Evolutionary conservation across 2,888 invertebrate genomes (phyloP).

Genomic region (Ethmia dodecea): DNA sequence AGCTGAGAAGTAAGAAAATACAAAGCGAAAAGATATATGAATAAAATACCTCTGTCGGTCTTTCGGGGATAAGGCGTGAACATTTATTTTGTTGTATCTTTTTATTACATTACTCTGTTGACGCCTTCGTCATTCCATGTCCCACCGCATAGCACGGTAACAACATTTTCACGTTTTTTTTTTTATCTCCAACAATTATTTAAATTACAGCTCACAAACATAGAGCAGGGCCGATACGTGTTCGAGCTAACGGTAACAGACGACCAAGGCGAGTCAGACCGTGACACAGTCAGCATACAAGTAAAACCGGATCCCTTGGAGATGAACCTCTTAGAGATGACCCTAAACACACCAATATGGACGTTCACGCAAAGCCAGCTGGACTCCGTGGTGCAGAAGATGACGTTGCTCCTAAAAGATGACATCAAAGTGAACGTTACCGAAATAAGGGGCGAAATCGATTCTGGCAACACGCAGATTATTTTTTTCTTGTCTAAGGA

Average conservation of each 20-base stretch:
- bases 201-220: slow-evolving; percentile 81
- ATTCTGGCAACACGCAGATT: slow-evolving; percentile 79
- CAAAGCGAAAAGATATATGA: too few species aligned
- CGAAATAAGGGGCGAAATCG: slow-evolving; percentile 76
- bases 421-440: slow-evolving; percentile 81
- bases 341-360: slow-evolving; percentile 84
- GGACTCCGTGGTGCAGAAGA: slow-evolving; percentile 86
- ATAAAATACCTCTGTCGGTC: too few species aligned
- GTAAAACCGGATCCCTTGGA: slow-evolving; percentile 88
- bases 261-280: slow-evolving; percentile 89
- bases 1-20: too few species aligned
- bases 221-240: slow-evolving; percentile 91
- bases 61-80: too few species aligned
- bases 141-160: too few species aligned
- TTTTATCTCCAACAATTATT: too few species aligned
- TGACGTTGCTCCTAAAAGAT: slow-evolving; percentile 87
- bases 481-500: slow-evolving; percentile 83
- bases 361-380: slow-evolving; percentile 78
- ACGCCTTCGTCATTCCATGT: too few species aligned
- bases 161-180: too few species aligned
- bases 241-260: slow-evolving; percentile 94
- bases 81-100: too few species aligned
- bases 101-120: too few species aligned
- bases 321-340: slow-evolving; percentile 88
- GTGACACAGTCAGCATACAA: slow-evolving; percentile 89